Evolutionary conservation across 1,140 invertebrate genomes (phyloP), one percentile per base, ranked within the genome.

Genomic region (Lepidostoma basale): DNA sequence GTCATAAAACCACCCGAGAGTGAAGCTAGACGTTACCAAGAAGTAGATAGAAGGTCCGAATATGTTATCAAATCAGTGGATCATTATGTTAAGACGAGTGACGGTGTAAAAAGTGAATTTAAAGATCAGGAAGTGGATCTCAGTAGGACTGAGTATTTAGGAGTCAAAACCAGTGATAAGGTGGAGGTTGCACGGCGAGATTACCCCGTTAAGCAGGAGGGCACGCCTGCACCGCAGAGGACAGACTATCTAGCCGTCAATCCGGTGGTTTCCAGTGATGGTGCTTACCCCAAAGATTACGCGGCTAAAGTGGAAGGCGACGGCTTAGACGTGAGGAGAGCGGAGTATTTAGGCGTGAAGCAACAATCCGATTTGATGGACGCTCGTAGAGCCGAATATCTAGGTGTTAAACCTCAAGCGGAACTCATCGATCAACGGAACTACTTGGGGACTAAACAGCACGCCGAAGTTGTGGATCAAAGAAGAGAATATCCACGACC

Each of bases 61-160:
- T 70, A 66, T 20, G 62, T 66, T n/a, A 70, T 70, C 22, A 68
- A 68, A 52, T 28, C 67, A 10, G 33, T 52, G n/a, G 66, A 68
- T 25, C 66, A 60, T 45, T 68, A 68, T 40, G 22, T 49, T 16
- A 58, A 44, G 16, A n/a, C 10, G 14, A 63, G 39, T 30, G 28
- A 33, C 25, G 42, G 18, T 18, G 45, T 14, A 3, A 45, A 45
- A 45, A 45, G 42, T 45, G 42, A 45, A 40, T 40, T 8, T 23
- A 2, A 62, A 47, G 30, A 59, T 23, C 49, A 54, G 33, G 54
- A 59, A 12, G 42, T 30, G 9, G 42, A 47, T 16, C 42, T 30
- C n/a, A 49, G 26, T 23, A 56, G 52, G 25, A 26, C 49, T 58
- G 64, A 67, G 18, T 67, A 67, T 52, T 20, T 42, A 28, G 52